phyloP scores from a whole-genome alignment of 2,888 invertebrate species.

The Trisateles emortualis region DNA sequence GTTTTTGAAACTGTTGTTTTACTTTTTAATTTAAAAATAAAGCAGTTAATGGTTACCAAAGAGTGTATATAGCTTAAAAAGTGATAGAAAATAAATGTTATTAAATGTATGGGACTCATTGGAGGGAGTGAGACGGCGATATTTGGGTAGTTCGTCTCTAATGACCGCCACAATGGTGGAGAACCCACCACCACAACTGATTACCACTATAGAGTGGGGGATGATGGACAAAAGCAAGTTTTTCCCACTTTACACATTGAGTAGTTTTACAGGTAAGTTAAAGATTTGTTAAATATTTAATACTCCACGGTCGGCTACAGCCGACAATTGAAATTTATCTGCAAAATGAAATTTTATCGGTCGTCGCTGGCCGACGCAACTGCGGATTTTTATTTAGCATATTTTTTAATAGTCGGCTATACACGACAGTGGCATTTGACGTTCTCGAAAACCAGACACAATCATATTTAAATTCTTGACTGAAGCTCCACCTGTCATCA shows the following conservation, averaged over 20 bases:
- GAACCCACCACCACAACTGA: constrained; percentile 87
- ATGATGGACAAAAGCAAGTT: constrained; percentile 99
- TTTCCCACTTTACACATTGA: constrained; percentile 96
- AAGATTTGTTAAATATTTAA: too few species aligned
- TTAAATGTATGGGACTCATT: constrained; percentile 57
- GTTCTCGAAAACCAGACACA: too few species aligned
- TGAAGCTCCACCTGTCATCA: too few species aligned
- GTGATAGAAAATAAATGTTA: constrained; percentile 55
- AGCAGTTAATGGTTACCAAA: constrained; percentile 62
- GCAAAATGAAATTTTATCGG: too few species aligned
- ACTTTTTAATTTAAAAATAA: constrained; percentile 28
- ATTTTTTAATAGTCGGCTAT: too few species aligned
- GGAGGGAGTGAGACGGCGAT: constrained; percentile 10
- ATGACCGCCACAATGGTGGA: constrained; percentile 85
- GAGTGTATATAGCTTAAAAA: constrained; percentile 44
- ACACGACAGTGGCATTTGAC: too few species aligned
- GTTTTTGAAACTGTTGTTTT: constrained; percentile 19
- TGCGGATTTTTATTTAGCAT: too few species aligned
- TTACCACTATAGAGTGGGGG: constrained; percentile 97
- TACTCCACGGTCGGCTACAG: too few species aligned
- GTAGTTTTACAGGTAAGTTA: constrained; percentile 92
- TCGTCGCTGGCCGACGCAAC: too few species aligned
- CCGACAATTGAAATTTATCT: too few species aligned
- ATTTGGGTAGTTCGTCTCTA: constrained; percentile 13
- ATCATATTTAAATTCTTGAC: too few species aligned